Base-by-base conservation (phyloP, 2,888 invertebrate species). In the Scotopteryx bipunctaria region DNA sequence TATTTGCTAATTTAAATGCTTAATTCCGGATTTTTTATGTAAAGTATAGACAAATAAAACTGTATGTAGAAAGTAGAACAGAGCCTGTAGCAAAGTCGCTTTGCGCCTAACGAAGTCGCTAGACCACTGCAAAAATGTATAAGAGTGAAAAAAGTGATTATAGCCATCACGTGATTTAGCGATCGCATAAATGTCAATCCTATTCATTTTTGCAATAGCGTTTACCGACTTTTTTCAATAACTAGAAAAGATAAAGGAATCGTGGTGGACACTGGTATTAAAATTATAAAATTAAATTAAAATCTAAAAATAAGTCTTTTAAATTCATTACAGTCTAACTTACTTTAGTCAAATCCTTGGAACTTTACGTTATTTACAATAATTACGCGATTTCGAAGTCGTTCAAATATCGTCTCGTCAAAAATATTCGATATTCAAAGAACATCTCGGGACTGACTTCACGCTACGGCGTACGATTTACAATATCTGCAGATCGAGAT, bases 261-360 rank as follows among this genome's bases (percentile, higher is more conserved):
- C 45, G 63, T 58, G 40, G 21, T 32, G 46, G 63, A 62, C 67
- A 72, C 69, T 70, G 67, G 60, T 68, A 60, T 67, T 64, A 63
- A 63, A 71, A 56, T 63, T 59, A 67, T 72, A 69, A 63, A 51
- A 65, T 67, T 67, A 65, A 64, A 50, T 59, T 64, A 65, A 64
- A 31, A 65, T 61, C 70, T 71, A 73, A 68, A 72, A 82, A 83
- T 84, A 86, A 88, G 88, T 88, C 87, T 88, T 89, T 79, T 73
- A 74, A 68, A 71, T 75, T 63, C 62, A 70, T 79, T 81, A 79
- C 23, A 64, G 57, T 55, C 71, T 75, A 78, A 57, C 64, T 77
- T 78, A 67, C 31, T 52, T 59, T 76, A 71, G 72, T 80, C 79
- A 83, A 85, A 80, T 86, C 85, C 81, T 73, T 77, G 80, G 76